Percentiles rank a stretch among this genome's conserved stretches.
Evolutionary conservation across 2,797 vertebrate species (phyloP).

Genomic region (Amblyraja radiata): DNA sequence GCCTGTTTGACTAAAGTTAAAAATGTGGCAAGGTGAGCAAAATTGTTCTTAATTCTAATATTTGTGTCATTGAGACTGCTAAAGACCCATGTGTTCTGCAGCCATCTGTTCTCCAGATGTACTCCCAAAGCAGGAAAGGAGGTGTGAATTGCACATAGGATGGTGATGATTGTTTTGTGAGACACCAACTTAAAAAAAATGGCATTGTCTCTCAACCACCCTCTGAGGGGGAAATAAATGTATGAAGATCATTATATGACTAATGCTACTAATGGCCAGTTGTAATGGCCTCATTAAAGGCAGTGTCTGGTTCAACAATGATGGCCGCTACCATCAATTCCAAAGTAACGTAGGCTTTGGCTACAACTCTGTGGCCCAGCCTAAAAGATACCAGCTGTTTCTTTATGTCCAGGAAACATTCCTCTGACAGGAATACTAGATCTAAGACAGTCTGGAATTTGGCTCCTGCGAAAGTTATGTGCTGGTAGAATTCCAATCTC

Average conservation of each 20-base stretch:
- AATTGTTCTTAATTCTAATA: not conserved
- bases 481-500: conserved; percentile 34
- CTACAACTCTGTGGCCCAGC: conserved; percentile 24
- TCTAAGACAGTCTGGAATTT: conserved; percentile 36
- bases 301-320: not conserved
- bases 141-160: not conserved
- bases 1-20: not conserved
- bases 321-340: conserved; percentile 3
- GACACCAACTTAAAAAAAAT: not conserved
- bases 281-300: conserved; percentile 18
- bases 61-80: not conserved
- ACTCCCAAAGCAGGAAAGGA: not conserved
- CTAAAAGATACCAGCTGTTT: conserved; percentile 23
- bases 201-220: not conserved
- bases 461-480: conserved; percentile 23
- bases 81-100: not conserved
- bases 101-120: conserved; percentile 13
- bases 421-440: conserved; percentile 36
- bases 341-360: conserved; percentile 25
- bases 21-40: not conserved
- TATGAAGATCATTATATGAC: not conserved
- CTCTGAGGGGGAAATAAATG: not conserved
- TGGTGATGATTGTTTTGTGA: conserved; percentile 10
- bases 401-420: conserved; percentile 33
- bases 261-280: not conserved